A percentile compares a stretch with the other conserved stretches of the same genome.
phyloP scores from a whole-genome alignment of 2,888 invertebrate species.

The Sialis fuliginosa region DNA sequence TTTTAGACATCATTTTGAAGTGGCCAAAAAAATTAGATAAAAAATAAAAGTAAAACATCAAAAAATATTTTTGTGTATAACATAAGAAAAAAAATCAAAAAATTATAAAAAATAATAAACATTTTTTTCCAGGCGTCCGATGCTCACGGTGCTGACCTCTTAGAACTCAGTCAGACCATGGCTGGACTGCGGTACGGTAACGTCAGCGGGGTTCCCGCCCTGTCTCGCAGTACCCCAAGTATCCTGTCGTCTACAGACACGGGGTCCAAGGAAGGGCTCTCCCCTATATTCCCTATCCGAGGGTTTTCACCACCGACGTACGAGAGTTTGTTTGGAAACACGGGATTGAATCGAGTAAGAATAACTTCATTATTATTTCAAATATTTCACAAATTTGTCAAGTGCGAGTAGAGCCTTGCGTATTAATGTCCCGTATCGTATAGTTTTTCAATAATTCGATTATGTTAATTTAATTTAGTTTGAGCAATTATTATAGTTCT shows the following conservation, averaged over 20 bases:
- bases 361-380: neutral
- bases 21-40: too few relatives aligned
- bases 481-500: too few relatives aligned
- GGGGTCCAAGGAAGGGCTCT: constrained; percentile 2
- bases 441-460: too few relatives aligned
- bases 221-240: constrained; percentile 14
- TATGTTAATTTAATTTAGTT: too few relatives aligned
- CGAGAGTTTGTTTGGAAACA: constrained; percentile 29
- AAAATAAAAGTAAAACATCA: too few relatives aligned
- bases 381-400: too few relatives aligned
- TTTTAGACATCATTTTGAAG: too few relatives aligned
- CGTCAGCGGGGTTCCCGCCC: constrained; percentile 25
- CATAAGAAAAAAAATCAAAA: too few relatives aligned
- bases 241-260: constrained; percentile 1
- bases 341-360: neutral
- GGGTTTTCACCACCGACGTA: constrained; percentile 32
- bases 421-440: too few relatives aligned
- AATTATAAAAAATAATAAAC: neutral
- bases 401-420: too few relatives aligned
- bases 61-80: too few relatives aligned
- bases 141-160: constrained; percentile 3
- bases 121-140: neutral
- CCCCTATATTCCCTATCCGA: constrained; percentile 16
- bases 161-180: constrained; percentile 3
- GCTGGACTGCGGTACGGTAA: neutral